Evolutionary conservation across 2,888 invertebrate species (phyloP).

Genomic region (Tetragnatha montana): DNA sequence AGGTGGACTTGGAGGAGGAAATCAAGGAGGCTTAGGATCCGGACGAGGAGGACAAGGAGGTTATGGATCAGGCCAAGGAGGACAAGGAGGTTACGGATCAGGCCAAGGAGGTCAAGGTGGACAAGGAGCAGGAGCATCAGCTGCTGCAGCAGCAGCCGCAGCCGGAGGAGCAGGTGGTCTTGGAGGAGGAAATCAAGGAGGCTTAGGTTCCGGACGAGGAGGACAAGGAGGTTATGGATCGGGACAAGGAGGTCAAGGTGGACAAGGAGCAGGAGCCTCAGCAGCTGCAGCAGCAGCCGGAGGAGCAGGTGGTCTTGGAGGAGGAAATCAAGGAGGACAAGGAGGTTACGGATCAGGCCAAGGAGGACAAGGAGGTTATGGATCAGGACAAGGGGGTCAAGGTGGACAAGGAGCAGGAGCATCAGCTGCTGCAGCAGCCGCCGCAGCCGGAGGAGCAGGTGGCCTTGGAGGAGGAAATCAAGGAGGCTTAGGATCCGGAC

Average conservation of each 20-base stretch:
- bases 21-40: too few species aligned
- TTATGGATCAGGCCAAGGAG: too few species aligned
- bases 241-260: not conserved
- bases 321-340: not conserved
- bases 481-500: not conserved
- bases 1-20: too few species aligned
- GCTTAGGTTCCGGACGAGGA: not conserved
- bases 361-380: not conserved
- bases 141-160: not conserved
- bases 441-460: not conserved
- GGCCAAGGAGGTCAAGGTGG: too few species aligned
- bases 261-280: not conserved
- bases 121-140: not conserved
- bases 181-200: not conserved
- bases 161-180: too few species aligned
- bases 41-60: too few species aligned
- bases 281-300: constrained; percentile 7
- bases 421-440: too few species aligned
- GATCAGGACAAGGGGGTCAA: not conserved
- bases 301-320: not conserved
- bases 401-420: not conserved
- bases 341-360: not conserved
- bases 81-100: too few species aligned
- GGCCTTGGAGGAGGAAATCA: not conserved
- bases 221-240: not conserved